Percentiles rank a stretch among this genome's conserved stretches.
These are phyloP conservation scores for Chrysodeixis includens DNA, from an alignment of 2,888 invertebrate genomes.

Conservation along the genomic window DNA sequence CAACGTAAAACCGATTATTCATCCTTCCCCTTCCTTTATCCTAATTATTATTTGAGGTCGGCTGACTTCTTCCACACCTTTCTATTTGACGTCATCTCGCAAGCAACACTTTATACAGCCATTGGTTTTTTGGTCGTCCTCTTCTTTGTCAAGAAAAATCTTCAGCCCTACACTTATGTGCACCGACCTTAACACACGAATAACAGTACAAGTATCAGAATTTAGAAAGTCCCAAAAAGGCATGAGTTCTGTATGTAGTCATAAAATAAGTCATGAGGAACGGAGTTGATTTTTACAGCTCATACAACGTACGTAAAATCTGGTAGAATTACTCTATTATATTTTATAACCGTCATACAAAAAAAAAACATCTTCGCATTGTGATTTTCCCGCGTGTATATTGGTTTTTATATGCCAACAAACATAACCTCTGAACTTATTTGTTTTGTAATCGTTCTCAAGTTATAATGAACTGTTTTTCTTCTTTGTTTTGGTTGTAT, in stretches of 20 bases:
- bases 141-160: too few relatives aligned
- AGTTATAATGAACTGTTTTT: too few relatives aligned
- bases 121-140: too few relatives aligned
- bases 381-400: neutral
- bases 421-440: neutral
- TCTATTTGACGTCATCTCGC: too few relatives aligned
- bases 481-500: too few relatives aligned
- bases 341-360: slow-evolving; percentile 2
- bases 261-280: neutral
- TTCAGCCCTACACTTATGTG: too few relatives aligned
- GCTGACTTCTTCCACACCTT: too few relatives aligned
- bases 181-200: too few relatives aligned
- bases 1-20: too few relatives aligned
- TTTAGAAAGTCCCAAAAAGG: neutral
- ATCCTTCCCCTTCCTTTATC: too few relatives aligned
- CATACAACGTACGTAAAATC: slow-evolving; percentile 1
- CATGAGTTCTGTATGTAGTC: slow-evolving; percentile 3
- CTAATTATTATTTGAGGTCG: too few relatives aligned
- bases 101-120: too few relatives aligned
- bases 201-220: neutral
- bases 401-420: neutral
- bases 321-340: slow-evolving; percentile 1
- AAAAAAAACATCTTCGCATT: slow-evolving; percentile 2
- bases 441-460: neutral
- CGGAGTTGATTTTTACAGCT: slow-evolving; percentile 4